Percentiles rank a stretch among this genome's conserved stretches.
These are phyloP conservation scores for Ischnus inquisitorius DNA, from an alignment of 2,888 invertebrate genomes.

Conservation along the genomic window DNA sequence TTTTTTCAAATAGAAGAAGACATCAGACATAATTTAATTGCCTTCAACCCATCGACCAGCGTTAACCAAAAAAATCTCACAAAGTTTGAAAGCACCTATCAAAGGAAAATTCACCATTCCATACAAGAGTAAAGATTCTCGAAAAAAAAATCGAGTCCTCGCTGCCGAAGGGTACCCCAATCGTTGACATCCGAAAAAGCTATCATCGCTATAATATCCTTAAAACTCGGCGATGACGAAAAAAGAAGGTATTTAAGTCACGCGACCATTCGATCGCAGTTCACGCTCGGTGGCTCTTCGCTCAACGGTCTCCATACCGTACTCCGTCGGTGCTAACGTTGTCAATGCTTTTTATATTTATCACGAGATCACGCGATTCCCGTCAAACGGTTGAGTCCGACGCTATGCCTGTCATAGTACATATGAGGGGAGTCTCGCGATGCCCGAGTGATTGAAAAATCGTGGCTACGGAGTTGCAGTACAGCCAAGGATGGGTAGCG, in stretches of 20 bases:
- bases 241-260: constrained; percentile 46
- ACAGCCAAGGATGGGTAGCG: not conserved
- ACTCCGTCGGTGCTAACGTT: constrained; percentile 12
- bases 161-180: not conserved
- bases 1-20: no score
- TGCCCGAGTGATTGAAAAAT: constrained; percentile 64
- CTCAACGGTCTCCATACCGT: constrained; percentile 41
- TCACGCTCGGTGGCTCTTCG: constrained; percentile 35
- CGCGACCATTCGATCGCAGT: constrained; percentile 47
- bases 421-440: constrained; percentile 5
- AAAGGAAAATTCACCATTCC: no score
- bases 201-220: not conserved
- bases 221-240: constrained; percentile 13
- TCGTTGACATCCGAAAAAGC: not conserved
- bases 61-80: no score
- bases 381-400: constrained; percentile 34
- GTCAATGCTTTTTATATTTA: constrained; percentile 38
- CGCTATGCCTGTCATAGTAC: constrained; percentile 2
- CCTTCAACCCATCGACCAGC: no score
- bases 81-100: no score
- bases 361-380: constrained; percentile 46
- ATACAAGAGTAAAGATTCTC: no score
- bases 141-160: no score
- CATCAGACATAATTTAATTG: no score
- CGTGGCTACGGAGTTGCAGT: constrained; percentile 47